A percentile compares a stretch with the other conserved stretches of the same genome.
phyloP scores from a whole-genome alignment of 2,888 invertebrate genomes.

The Acrobasis suavella region DNA sequence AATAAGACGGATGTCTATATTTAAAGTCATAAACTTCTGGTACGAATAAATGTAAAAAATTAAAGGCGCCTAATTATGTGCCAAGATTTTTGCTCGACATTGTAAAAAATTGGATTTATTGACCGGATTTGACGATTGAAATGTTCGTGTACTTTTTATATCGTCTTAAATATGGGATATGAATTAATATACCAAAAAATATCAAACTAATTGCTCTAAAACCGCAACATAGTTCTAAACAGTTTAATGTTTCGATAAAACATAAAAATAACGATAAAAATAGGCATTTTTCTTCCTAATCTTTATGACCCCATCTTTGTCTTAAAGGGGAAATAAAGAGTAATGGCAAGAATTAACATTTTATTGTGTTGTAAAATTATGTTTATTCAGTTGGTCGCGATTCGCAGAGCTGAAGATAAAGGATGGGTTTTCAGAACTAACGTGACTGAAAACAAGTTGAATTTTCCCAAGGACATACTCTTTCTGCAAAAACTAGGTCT shows the following conservation, averaged over 20 bases:
- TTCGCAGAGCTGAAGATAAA: background rate
- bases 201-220: background rate
- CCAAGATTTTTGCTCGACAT: too few relatives aligned
- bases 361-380: background rate
- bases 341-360: conserved; percentile 2
- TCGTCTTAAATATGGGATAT: too few relatives aligned
- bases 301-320: background rate
- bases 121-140: too few relatives aligned
- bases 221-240: background rate
- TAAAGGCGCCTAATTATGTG: too few relatives aligned
- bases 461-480: background rate
- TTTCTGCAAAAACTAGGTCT: background rate
- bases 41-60: too few relatives aligned
- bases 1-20: too few relatives aligned
- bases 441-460: background rate
- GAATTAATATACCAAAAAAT: too few relatives aligned
- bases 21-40: too few relatives aligned
- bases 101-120: too few relatives aligned
- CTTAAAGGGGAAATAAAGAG: background rate
- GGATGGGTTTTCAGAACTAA: background rate
- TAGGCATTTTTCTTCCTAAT: background rate
- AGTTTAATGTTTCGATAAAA: background rate
- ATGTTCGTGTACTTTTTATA: too few relatives aligned
- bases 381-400: background rate
- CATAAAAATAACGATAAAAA: background rate